These are phyloP conservation scores for Creontiades dilutus DNA, from an alignment of 2,888 invertebrate species.

Conservation along the genomic window DNA sequence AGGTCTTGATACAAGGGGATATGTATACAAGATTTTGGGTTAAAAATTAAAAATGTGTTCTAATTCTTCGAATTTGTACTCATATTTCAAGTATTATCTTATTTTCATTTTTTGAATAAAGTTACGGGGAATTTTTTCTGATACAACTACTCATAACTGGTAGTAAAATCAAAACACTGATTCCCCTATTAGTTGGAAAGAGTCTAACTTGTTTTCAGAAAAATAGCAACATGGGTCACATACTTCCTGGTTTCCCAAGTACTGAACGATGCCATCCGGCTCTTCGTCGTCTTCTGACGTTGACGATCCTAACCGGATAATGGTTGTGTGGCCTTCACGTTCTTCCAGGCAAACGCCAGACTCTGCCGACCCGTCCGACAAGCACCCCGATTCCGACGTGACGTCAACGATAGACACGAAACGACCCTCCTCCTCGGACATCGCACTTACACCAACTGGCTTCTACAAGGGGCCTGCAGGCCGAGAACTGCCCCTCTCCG, in stretches of 20 bases:
- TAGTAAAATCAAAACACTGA: too few relatives aligned
- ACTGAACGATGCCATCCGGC: constrained; percentile 64
- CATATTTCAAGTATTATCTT: too few relatives aligned
- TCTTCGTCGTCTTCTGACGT: constrained; percentile 71
- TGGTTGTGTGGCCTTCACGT: constrained; percentile 68
- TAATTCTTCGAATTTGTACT: too few relatives aligned
- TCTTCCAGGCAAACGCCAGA: constrained; percentile 73
- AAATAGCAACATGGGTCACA: constrained; percentile 10
- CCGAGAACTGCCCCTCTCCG: background rate
- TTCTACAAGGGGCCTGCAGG: background rate
- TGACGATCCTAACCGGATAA: constrained; percentile 67
- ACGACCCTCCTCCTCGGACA: constrained; percentile 70
- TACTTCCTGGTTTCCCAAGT: constrained; percentile 67
- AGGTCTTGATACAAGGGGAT: too few relatives aligned
- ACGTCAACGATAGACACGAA: constrained; percentile 71
- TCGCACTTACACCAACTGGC: constrained; percentile 45
- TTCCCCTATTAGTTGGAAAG: background rate
- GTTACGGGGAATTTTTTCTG: too few relatives aligned
- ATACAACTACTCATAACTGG: too few relatives aligned
- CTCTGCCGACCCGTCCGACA: constrained; percentile 71
- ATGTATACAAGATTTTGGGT: too few relatives aligned
- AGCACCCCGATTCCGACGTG: constrained; percentile 70
- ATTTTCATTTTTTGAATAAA: too few relatives aligned
- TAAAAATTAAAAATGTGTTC: too few relatives aligned
- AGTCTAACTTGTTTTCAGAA: background rate